Evolutionary conservation across 1,140 invertebrate genomes (phyloP).

Genomic region (Contarinia nasturtii): DNA sequence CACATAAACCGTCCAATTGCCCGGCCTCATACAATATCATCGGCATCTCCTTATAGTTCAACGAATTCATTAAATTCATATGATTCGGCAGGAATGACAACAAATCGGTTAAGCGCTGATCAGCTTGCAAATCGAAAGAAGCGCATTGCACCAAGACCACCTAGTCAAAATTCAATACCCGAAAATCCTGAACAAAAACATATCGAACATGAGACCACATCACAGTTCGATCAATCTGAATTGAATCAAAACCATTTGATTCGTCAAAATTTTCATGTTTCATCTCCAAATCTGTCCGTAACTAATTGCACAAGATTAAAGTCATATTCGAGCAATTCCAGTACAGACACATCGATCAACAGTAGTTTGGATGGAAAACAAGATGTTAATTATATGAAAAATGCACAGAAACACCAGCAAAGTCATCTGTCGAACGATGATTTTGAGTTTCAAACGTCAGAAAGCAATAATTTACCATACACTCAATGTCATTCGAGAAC

Average conservation of each 20-base stretch:
- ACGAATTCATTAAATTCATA: constrained; percentile 22
- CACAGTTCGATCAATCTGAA: constrained; percentile 11
- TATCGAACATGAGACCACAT: constrained; percentile 6
- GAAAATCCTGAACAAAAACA: neutral
- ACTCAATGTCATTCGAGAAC: neutral
- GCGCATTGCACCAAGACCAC: constrained; percentile 18
- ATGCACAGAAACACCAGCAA: too few relatives aligned
- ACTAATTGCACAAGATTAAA: neutral
- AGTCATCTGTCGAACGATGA: too few relatives aligned
- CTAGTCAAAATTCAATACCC: constrained; percentile 12
- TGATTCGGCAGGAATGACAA: constrained; percentile 19
- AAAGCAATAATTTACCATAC: too few relatives aligned
- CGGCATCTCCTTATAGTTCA: constrained; percentile 22
- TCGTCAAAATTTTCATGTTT: constrained; percentile 16
- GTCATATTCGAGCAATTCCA: neutral
- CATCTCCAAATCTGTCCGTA: constrained; percentile 17
- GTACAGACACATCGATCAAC: neutral
- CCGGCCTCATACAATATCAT: constrained; percentile 2
- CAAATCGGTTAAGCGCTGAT: neutral
- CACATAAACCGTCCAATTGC: too few relatives aligned
- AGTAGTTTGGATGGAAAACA: too few relatives aligned
- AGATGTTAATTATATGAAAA: too few relatives aligned
- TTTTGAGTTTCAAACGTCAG: too few relatives aligned
- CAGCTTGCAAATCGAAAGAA: constrained; percentile 15
- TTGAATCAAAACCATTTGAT: too few relatives aligned